These are phyloP conservation scores for Colletes latitarsis DNA, from an alignment of 1,140 invertebrate genomes.

Conservation along the genomic window DNA sequence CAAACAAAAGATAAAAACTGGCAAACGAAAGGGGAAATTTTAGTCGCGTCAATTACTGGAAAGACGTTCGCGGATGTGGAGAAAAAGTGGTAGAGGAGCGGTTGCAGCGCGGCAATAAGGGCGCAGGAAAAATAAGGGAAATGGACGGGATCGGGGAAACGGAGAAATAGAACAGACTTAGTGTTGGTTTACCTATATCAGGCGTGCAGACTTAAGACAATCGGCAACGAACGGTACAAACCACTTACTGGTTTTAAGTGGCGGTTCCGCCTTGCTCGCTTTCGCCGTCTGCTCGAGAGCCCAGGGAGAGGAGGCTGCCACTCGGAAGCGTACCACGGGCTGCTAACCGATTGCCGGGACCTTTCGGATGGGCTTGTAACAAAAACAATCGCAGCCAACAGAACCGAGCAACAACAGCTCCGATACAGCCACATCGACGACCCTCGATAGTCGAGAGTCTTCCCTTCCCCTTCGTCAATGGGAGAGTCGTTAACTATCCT, in stretches of 20 bases:
- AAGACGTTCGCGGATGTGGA: not conserved
- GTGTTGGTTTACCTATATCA: conserved; percentile 39
- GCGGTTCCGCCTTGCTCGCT: conserved; percentile 47
- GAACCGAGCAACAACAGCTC: conserved; percentile 10
- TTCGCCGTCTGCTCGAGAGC: conserved; percentile 26
- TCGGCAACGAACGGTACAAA: conserved; percentile 64
- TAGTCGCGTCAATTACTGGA: no score
- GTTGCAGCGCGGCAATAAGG: not conserved
- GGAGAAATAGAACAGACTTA: conserved; percentile 14
- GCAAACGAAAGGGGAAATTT: no score
- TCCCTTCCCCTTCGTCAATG: not conserved
- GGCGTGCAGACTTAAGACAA: conserved; percentile 40
- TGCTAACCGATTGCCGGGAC: conserved; percentile 26
- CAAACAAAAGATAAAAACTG: no score
- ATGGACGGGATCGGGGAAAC: not conserved
- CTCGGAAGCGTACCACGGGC: conserved; percentile 29
- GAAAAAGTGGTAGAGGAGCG: not conserved
- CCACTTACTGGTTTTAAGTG: conserved; percentile 64
- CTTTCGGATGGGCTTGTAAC: conserved; percentile 33
- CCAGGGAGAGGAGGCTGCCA: conserved; percentile 12
- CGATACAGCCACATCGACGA: conserved; percentile 18
- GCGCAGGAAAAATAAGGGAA: not conserved
- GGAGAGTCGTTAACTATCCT: conserved; percentile 13
- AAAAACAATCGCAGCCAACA: conserved; percentile 35
- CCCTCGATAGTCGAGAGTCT: conserved; percentile 9